phyloP scores from a whole-genome alignment of 2,888 invertebrate species.

The Drosophila meridiana region DNA sequence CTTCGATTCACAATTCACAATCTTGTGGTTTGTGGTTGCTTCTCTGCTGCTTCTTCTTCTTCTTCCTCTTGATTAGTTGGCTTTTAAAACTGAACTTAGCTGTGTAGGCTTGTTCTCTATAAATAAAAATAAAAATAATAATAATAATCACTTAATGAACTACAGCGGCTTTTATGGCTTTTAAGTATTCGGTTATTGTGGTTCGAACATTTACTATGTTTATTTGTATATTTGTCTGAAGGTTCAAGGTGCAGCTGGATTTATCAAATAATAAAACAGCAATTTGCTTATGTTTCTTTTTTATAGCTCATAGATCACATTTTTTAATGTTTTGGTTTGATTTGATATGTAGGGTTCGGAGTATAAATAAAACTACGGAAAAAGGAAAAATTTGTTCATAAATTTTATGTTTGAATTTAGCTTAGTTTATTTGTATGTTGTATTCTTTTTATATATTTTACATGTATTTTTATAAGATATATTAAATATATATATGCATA shows the following conservation, averaged over 20 bases:
- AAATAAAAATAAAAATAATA: background rate
- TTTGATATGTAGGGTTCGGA: background rate
- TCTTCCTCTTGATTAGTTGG: conserved; percentile 1
- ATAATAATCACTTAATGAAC: conserved; percentile 4
- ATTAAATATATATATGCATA: background rate
- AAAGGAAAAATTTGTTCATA: no score
- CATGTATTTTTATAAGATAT: background rate
- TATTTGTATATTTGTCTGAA: background rate
- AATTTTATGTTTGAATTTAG: background rate
- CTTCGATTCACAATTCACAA: conserved; percentile 29
- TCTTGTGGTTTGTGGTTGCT: conserved; percentile 7
- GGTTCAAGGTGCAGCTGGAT: conserved; percentile 3
- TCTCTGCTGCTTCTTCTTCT: background rate
- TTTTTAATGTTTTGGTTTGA: background rate
- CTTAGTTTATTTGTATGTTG: background rate
- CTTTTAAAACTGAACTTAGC: background rate
- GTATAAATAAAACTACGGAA: no score
- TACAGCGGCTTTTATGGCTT: conserved; percentile 1
- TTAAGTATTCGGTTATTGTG: background rate
- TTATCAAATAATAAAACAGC: conserved; percentile 1
- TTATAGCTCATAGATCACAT: conserved; percentile 1
- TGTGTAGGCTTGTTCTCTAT: background rate
- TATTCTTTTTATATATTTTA: background rate
- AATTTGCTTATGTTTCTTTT: conserved; percentile 1
- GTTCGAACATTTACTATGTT: background rate